A percentile compares a stretch with the other conserved stretches of the same genome.
phyloP scores from a whole-genome alignment of 1,140 invertebrate genomes.

The Theocolax elegans region DNA sequence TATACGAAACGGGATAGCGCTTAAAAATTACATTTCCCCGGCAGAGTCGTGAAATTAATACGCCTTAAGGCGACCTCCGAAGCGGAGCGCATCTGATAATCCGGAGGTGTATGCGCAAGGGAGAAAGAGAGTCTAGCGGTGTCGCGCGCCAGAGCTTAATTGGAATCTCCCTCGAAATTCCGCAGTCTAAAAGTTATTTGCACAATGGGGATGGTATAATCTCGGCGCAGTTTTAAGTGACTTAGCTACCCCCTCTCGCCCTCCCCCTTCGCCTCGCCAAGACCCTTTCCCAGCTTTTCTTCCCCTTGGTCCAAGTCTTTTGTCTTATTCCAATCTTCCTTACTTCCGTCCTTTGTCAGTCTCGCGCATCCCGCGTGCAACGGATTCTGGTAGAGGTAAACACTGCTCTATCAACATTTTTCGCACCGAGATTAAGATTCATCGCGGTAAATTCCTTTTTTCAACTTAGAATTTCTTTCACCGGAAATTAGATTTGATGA shows the following conservation, averaged over 20 bases:
- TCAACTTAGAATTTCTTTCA: no score
- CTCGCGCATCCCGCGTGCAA: no score
- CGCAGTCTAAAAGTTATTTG: constrained; percentile 42
- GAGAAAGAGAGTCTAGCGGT: constrained; percentile 6
- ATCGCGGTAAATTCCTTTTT: no score
- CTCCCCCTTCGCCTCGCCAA: not conserved
- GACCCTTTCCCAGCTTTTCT: no score
- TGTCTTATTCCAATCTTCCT: constrained; percentile 18
- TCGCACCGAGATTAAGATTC: no score
- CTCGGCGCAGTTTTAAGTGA: constrained; percentile 43
- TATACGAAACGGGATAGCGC: not conserved
- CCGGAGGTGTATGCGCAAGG: not conserved
- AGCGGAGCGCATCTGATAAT: constrained; percentile 35
- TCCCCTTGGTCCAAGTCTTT: not conserved
- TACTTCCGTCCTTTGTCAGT: not conserved
- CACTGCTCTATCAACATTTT: no score
- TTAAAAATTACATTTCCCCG: constrained; percentile 34
- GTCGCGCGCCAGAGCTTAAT: constrained; percentile 27
- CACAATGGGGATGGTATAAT: constrained; percentile 40
- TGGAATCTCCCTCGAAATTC: constrained; percentile 42
- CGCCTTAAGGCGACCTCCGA: constrained; percentile 34
- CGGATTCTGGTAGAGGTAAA: no score
- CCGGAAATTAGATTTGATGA: no score
- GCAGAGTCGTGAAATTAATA: constrained; percentile 39
- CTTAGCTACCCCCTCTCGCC: constrained; percentile 14